Base-by-base conservation (phyloP, 2,888 invertebrate genomes). In the Leptarthrus brevirostris region DNA sequence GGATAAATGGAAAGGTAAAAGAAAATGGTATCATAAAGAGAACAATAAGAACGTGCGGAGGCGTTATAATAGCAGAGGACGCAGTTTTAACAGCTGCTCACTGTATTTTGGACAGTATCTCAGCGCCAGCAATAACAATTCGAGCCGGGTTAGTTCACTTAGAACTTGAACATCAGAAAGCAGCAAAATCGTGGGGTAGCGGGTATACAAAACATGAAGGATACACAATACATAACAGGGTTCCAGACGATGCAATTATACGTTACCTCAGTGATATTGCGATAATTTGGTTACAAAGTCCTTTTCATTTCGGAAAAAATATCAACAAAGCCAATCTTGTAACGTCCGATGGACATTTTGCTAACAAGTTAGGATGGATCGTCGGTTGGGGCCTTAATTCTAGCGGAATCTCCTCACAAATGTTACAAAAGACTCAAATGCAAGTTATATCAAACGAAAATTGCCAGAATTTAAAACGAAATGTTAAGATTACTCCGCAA, bases 71-170 rank as follows among this genome's bases (percentile, higher is more conserved):
- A 2, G 3, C 34, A 10, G 18, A 18, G 4, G 36, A 36, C 18
- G 34, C 36, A 1, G 36, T 58, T 2, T 18, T 58, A 36, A 58
- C 58, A 12, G 58, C 58, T 30, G 58, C 58, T 16, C 58, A 58
- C 20, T 58, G 58, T n/a, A 18, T 58, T 16, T 18, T 12, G 4
- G 36, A 58, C 2, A n/a, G 5, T 36, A 4, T 58, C 1, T n/a
- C 10, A 3, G 36, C 14, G 12, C 58, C 58, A 1, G 16, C 18
- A 12, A 36, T 58, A 0, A 18, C 18, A 1, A 20, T 58, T 1
- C 34, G 22, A 36, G 58, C 58, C 16, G 58, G 58, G 2, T 5
- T 40, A 18, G 58, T 20, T 12, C 8, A 58, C 8, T 20, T 34
- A 12, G 20, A 12, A 0, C 12, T 26, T 1, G 58, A 58, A 18